phyloP scores from a whole-genome alignment of 1,140 invertebrate genomes.

The Tenebrio molitor region DNA sequence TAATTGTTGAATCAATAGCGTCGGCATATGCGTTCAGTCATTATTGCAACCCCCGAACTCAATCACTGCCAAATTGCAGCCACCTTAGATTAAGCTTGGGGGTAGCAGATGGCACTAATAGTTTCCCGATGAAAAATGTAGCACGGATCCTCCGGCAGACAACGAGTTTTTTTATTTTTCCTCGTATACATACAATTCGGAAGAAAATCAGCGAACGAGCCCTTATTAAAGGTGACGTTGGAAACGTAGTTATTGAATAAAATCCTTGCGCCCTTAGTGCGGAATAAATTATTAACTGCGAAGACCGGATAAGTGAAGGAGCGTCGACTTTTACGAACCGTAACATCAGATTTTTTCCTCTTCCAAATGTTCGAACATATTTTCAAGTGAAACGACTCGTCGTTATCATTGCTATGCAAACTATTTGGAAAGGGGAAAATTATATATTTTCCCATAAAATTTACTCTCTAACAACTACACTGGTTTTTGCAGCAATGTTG shows the following conservation, averaged over 20 bases:
- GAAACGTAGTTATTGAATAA: no score
- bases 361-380: neutral
- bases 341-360: no score
- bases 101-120: constrained; percentile 31
- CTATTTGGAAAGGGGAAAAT: constrained; percentile 5
- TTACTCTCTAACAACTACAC: constrained; percentile 2
- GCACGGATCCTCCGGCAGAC: neutral
- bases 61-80: constrained; percentile 24
- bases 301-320: no score
- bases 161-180: constrained; percentile 3
- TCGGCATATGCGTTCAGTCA: constrained; percentile 31
- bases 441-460: constrained; percentile 16
- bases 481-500: constrained; percentile 10
- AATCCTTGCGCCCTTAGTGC: no score
- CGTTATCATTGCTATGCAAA: constrained; percentile 23
- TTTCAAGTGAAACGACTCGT: constrained; percentile 12
- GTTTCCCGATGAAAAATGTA: constrained; percentile 23
- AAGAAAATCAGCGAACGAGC: neutral
- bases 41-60: constrained; percentile 20
- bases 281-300: no score
- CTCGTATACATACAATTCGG: neutral
- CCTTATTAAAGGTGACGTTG: no score
- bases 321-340: no score
- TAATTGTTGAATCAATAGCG: constrained; percentile 40
- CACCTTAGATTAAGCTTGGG: constrained; percentile 30